Evolutionary conservation across 2,113 vertebrate genomes (phyloP), one percentile per base, ranked within the genome.

Genomic region (Pterocles gutturalis): DNA sequence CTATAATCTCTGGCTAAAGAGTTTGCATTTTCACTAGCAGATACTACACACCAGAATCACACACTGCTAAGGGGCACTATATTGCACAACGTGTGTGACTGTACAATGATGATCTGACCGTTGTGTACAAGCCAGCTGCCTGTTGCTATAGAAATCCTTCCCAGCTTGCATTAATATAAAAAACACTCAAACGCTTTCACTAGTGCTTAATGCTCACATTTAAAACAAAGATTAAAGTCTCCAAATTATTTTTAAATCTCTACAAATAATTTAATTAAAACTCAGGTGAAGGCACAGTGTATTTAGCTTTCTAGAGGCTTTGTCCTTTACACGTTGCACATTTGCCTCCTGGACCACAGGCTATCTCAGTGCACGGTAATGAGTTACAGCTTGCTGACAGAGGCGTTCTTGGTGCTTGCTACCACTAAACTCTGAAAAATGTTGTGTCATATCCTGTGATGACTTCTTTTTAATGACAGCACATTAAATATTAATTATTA

Each of bases 201-300:
- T 64, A 38, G 36, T 26, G 46, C 58, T 75, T 73, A 61, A 64
- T 67, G 76, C 45, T 70, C 88, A 77, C 72, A 79, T 93, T 94
- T 90, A 88, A 82, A 89, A 64, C 6, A 2, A 51, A 75, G 91
- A 97, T 91, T 73, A 87, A 90, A 76, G 43, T 76, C 96, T 96
- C 78, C 38, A 83, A 84, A 91, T 90, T 64, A 55, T 96, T 87
- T 91, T 83, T 81, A 18, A 61, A 92, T 67, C 69, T 95, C 72
- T 85, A 87, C 81, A 97, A 96, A 97, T 38, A 95, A 3, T 85
- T 91, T 95, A 95, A 97, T 95, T 94, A 95, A 95, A 96, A 82
- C 43, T 67, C 83, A 79, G 64, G 94, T 45, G 61, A 90, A 83
- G 25, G 79, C 58, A 70, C 28, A 75, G 26, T 65, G 95, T 71